Percentiles rank a stretch among this genome's conserved stretches.
These are phyloP conservation scores for Phylloscopus trochilus DNA, from an alignment of 2,113 vertebrate genomes.

Conservation along the genomic window DNA sequence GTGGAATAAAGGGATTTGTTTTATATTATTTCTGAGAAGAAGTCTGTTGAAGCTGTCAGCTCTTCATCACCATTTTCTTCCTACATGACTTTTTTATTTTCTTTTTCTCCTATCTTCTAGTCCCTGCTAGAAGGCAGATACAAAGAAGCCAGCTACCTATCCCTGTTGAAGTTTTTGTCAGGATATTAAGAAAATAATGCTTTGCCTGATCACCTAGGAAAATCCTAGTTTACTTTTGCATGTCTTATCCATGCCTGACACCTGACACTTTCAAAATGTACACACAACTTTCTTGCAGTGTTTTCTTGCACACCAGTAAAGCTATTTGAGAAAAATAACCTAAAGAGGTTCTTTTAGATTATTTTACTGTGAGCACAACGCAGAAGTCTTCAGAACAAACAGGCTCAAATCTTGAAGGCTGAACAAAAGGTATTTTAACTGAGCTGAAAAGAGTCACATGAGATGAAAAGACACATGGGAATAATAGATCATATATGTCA, in stretches of 20 bases:
- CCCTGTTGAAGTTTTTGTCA: neutral
- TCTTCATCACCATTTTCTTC: neutral
- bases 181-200: neutral
- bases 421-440: neutral
- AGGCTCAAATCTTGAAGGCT: neutral
- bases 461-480: neutral
- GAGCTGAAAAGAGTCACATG: neutral
- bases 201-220: neutral
- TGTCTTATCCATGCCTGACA: neutral
- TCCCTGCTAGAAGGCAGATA: neutral
- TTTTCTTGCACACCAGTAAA: neutral
- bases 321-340: neutral
- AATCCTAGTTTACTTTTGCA: neutral
- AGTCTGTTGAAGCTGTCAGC: neutral
- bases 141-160: neutral
- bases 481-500: neutral
- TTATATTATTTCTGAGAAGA: constrained; percentile 21
- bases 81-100: neutral
- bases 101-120: neutral
- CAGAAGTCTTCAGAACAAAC: neutral
- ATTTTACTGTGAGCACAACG: neutral
- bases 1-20: constrained; percentile 14
- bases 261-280: neutral
- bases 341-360: neutral
- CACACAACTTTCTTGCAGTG: neutral